Evolutionary conservation across 2,888 invertebrate species (phyloP).

Genomic region (Nomada goodeniana): DNA sequence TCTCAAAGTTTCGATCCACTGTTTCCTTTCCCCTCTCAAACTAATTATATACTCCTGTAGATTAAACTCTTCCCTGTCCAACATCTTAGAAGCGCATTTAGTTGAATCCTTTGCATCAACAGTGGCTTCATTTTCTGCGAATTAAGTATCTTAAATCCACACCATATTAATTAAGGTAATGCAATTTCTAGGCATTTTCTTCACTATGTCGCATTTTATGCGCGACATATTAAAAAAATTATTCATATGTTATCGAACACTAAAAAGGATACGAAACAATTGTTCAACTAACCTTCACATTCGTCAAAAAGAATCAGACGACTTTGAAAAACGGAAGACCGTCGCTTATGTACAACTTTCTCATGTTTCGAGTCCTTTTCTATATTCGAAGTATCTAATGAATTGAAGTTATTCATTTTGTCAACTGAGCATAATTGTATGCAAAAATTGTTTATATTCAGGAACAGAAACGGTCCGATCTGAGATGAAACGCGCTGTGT

Average conservation of each 20-base stretch:
- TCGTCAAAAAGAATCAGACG: constrained; percentile 29
- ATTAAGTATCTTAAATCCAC: constrained; percentile 2
- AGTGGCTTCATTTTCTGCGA: not conserved
- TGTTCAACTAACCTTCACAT: constrained; percentile 55
- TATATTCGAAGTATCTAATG: not conserved
- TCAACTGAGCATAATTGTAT: not conserved
- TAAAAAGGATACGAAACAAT: not conserved
- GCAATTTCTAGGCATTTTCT: not conserved
- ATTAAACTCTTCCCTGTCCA: constrained; percentile 62
- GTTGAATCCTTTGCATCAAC: not conserved
- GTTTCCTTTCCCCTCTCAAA: constrained; percentile 72
- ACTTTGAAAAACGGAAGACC: constrained; percentile 73
- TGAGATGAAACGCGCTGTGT: constrained; percentile 20
- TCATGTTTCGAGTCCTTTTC: constrained; percentile 30
- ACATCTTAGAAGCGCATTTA: constrained; percentile 1
- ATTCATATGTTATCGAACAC: not conserved
- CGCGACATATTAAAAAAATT: not conserved
- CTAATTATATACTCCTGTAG: constrained; percentile 70
- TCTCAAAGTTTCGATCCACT: constrained; percentile 71
- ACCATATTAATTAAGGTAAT: not conserved
- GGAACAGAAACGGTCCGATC: not conserved
- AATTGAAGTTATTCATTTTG: constrained; percentile 45
- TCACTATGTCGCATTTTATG: not conserved
- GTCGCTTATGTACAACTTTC: constrained; percentile 64
- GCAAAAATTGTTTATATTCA: not conserved